Evolutionary conservation across 1,140 invertebrate genomes (phyloP), one percentile per base, ranked within the genome.

Genomic region (Asobara japonica): DNA sequence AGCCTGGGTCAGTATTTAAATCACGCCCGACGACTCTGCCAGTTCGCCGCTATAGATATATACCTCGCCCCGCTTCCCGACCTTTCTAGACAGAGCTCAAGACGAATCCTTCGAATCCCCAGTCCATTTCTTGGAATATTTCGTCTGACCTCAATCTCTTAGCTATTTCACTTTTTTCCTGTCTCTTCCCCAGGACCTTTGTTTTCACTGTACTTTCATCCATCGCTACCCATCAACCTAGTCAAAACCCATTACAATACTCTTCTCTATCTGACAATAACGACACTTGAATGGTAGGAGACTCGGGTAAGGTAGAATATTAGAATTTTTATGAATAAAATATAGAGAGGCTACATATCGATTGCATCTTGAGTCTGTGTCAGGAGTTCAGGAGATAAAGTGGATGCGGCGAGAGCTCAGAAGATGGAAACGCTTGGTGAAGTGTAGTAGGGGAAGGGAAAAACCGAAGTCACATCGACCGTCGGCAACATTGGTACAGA

Each of bases 291-390:
- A 25, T 22, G 22, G 41, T 45, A 8, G 2, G 5, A 60, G 22
- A 60, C 11, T 11, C 51, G 27, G 18, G 18, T 20, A 60, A 62
- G 29, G 27, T 27, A 16, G 29, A 62, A 73, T 76, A 79, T 79
- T 78, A 78, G 77, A 78, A 80, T 80, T 77, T 80, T 80, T 78
- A 74, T 71, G 75, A 76, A 74, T 76, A 76, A 77, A 72, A 74
- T 72, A 77, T 80, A 68, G 67, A 79, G 77, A 29, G 74, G 70
- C 27, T 31, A 6, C 13, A 31, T 78, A 80, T 80, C 79, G 79
- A 80, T 80, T 76, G 51, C 41, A 75, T 78, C 75, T 77, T 16
- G 29, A 62, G 27, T 74, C 73, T 72, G 73, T 80, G 79, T 76
- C 78, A 78, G 56, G 66, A 73, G 79, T 76, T 76, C 76, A 76